phyloP scores from a whole-genome alignment of 2,797 vertebrate species.

The Poliocrania exsul region DNA sequence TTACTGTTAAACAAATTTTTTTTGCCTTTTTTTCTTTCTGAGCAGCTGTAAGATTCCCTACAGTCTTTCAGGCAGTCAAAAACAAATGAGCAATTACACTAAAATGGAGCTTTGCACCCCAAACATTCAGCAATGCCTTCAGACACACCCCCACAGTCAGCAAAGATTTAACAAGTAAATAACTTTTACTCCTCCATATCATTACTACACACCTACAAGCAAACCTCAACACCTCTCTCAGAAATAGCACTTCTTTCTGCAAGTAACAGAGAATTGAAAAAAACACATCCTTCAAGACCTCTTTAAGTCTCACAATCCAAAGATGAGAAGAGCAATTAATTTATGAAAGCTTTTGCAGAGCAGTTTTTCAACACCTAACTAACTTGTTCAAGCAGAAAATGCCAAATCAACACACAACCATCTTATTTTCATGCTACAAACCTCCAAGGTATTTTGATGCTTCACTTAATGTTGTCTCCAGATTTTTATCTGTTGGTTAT shows the following conservation, averaged over 20 bases:
- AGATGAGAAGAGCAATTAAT: conserved; percentile 38
- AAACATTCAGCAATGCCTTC: conserved; percentile 45
- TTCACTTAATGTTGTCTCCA: background rate
- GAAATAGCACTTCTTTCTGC: background rate
- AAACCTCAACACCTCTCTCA: conserved; percentile 17
- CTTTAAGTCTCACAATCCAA: background rate
- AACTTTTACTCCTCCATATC: conserved; percentile 47
- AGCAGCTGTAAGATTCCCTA: background rate
- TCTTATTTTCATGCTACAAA: background rate
- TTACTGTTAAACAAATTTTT: background rate
- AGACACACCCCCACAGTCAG: conserved; percentile 35
- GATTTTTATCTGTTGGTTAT: conserved; percentile 20
- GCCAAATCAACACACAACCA: conserved; percentile 7
- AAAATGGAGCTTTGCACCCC: conserved; percentile 22
- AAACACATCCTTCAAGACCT: background rate
- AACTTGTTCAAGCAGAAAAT: conserved; percentile 29
- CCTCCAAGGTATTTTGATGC: background rate
- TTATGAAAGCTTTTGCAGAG: background rate
- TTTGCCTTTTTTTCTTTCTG: background rate
- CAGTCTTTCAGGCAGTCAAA: conserved; percentile 12
- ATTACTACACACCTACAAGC: conserved; percentile 29
- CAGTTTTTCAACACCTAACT: background rate
- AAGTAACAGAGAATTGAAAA: background rate
- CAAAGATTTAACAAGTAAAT: conserved; percentile 49
- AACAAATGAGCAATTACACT: conserved; percentile 44